A percentile compares a stretch with the other conserved stretches of the same genome.
Evolutionary conservation across 92 coral and sea anemone genomes (phyloP).

Genomic region (Porites rus): DNA sequence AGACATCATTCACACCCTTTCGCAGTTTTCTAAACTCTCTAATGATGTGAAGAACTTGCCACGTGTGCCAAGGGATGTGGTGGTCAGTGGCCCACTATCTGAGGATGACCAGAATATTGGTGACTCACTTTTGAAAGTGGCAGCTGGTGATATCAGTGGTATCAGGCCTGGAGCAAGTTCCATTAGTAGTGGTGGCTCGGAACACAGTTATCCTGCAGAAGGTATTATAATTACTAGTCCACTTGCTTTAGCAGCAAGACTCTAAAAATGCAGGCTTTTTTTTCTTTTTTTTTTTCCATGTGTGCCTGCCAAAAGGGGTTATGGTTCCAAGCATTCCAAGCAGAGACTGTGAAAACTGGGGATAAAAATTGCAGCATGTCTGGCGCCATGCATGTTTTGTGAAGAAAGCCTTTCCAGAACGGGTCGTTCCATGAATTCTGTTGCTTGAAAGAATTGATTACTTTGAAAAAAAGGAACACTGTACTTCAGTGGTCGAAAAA

Average conservation of each 20-base stretch:
- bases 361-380: too few relatives aligned
- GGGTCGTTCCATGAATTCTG: too few relatives aligned
- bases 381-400: too few relatives aligned
- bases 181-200: conserved; percentile 64
- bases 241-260: neutral
- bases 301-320: too few relatives aligned
- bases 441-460: too few relatives aligned
- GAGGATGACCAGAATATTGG: conserved; percentile 67
- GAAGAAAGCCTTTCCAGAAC: too few relatives aligned
- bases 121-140: conserved; percentile 29
- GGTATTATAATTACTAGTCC: conserved; percentile 47
- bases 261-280: too few relatives aligned
- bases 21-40: conserved; percentile 84
- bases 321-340: too few relatives aligned
- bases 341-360: too few relatives aligned
- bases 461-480: too few relatives aligned
- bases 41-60: conserved; percentile 83
- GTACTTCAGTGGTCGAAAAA: too few relatives aligned
- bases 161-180: conserved; percentile 47
- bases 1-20: conserved; percentile 92
- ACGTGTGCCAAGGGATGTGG: conserved; percentile 74
- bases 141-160: conserved; percentile 38
- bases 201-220: conserved; percentile 61
- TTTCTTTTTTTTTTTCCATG: too few relatives aligned
- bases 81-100: conserved; percentile 63